These are phyloP conservation scores for Drosophila affinis DNA, from an alignment of 2,888 invertebrate genomes.

Conservation along the genomic window DNA sequence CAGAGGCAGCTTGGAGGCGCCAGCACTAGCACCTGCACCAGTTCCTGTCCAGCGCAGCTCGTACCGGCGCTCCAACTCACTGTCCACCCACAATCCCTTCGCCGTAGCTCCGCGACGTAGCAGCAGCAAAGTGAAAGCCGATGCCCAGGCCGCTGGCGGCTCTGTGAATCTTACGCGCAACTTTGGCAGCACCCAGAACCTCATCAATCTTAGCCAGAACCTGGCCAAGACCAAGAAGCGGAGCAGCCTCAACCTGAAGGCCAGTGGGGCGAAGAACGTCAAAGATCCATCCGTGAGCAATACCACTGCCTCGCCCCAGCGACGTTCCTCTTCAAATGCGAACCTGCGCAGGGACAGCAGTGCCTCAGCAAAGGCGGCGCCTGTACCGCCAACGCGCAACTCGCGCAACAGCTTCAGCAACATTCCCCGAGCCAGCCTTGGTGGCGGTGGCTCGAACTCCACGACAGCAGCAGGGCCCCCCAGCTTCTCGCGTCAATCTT, in stretches of 20 bases:
- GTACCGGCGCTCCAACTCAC: conserved; percentile 81
- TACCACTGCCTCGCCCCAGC: conserved; percentile 56
- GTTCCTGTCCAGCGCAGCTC: conserved; percentile 52
- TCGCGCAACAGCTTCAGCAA: conserved; percentile 82
- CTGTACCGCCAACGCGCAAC: conserved; percentile 65
- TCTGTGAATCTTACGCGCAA: conserved; percentile 81
- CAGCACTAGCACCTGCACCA: conserved; percentile 20
- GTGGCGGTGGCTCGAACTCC: conserved; percentile 43
- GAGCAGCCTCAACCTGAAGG: conserved; percentile 83
- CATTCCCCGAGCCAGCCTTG: conserved; percentile 83
- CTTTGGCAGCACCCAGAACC: conserved; percentile 84
- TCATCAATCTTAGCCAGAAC: conserved; percentile 82
- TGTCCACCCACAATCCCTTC: conserved; percentile 78
- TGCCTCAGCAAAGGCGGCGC: conserved; percentile 61
- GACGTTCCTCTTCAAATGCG: conserved; percentile 81
- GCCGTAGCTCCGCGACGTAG: conserved; percentile 67
- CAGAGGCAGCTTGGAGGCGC: conserved; percentile 66
- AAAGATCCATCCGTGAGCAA: conserved; percentile 71
- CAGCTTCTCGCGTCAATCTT: conserved; percentile 69
- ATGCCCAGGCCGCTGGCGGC: conserved; percentile 52
- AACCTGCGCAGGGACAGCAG: conserved; percentile 81
- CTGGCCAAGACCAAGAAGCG: conserved; percentile 83
- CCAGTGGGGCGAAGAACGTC: conserved; percentile 68
- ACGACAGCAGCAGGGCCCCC: conserved; percentile 41
- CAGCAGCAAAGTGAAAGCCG: conserved; percentile 70